Conservation (phyloP, 2,113 vertebrate genomes). For the Jaculus jaculus region DNA sequence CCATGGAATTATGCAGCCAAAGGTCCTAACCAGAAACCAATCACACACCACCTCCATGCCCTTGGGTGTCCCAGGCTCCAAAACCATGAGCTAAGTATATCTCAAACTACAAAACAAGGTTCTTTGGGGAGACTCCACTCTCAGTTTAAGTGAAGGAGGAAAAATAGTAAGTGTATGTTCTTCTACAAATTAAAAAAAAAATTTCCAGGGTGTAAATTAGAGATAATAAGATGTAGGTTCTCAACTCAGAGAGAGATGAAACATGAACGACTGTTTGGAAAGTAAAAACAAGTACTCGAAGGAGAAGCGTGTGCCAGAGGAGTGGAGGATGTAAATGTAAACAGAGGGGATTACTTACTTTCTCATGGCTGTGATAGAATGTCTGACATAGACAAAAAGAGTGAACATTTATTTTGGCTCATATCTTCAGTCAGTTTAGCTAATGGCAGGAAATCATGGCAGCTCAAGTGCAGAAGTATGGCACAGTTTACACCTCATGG, state of each 20-base stretch:
- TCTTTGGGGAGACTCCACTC: neutral
- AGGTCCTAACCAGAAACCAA: no score
- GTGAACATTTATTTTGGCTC: neutral
- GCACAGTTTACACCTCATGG: neutral
- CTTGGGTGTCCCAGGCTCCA: no score
- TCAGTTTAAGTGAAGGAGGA: neutral
- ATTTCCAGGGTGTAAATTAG: neutral
- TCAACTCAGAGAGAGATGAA: neutral
- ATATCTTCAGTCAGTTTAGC: no score
- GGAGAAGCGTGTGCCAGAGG: neutral
- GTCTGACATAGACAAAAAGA: neutral
- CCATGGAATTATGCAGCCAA: neutral
- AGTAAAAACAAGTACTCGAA: neutral
- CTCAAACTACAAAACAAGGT: neutral
- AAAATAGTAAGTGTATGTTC: neutral
- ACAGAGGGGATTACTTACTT: no score
- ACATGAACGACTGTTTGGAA: neutral
- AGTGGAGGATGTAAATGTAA: neutral
- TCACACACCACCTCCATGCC: neutral
- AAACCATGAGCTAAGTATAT: neutral
- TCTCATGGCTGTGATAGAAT: neutral
- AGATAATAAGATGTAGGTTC: neutral
- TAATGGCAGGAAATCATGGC: neutral
- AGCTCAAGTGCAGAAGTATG: no score
- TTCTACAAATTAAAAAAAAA: neutral